phyloP scores from a whole-genome alignment of 2,113 vertebrate genomes.

The Labeo catla region DNA sequence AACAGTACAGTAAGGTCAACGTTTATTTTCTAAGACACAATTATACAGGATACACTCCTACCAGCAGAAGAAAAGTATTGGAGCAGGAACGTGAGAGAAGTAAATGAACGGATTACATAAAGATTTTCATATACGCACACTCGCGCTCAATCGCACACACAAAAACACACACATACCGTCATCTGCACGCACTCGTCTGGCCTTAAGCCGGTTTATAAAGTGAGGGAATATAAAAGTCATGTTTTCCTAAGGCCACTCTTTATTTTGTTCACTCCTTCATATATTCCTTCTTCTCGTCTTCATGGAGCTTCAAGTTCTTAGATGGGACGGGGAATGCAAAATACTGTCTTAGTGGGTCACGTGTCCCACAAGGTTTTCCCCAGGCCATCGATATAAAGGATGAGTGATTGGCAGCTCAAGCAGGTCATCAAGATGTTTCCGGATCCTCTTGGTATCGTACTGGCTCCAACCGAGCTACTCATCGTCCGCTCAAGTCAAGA shows the following conservation, averaged over 20 bases:
- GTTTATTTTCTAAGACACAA: constrained; percentile 80
- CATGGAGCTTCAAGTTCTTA: constrained; percentile 47
- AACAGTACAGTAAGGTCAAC: constrained; percentile 83
- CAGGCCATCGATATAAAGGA: constrained; percentile 22
- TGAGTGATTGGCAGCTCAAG: constrained; percentile 46
- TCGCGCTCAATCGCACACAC: constrained; percentile 57
- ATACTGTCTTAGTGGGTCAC: constrained; percentile 29
- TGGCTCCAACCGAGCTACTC: constrained; percentile 33
- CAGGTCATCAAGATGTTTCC: constrained; percentile 51
- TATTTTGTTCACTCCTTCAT: constrained; percentile 64
- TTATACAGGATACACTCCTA: constrained; percentile 85
- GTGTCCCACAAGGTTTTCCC: neutral
- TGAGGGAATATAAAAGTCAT: constrained; percentile 74
- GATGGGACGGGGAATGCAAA: constrained; percentile 26
- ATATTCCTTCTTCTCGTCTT: constrained; percentile 54
- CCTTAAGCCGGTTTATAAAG: constrained; percentile 73
- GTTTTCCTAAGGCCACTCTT: constrained; percentile 79
- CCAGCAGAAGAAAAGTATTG: constrained; percentile 84
- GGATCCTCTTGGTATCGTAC: constrained; percentile 34
- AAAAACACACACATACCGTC: constrained; percentile 64
- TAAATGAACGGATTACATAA: constrained; percentile 64
- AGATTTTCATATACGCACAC: constrained; percentile 59
- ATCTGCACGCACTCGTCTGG: constrained; percentile 72
- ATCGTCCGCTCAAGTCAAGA: neutral
- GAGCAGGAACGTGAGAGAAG: constrained; percentile 78